Percentiles rank a stretch among this genome's conserved stretches.
These are phyloP conservation scores for Platyscapa corneri DNA, from an alignment of 1,140 invertebrate species.

Conservation along the genomic window DNA sequence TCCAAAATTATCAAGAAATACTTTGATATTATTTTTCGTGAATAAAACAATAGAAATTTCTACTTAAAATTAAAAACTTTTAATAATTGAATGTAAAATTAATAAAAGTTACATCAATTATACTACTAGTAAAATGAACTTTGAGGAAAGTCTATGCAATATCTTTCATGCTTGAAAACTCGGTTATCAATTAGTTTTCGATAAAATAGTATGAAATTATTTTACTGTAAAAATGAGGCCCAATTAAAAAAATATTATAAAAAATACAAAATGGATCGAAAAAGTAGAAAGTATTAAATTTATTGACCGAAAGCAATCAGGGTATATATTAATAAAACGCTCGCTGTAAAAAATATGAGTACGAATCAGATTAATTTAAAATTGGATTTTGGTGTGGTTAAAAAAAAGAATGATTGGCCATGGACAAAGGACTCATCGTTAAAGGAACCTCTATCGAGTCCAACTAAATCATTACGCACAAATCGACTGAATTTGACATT, in stretches of 20 bases:
- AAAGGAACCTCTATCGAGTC: not conserved
- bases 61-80: too few relatives aligned
- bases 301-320: not conserved
- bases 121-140: not conserved
- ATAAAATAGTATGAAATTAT: not conserved
- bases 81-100: too few relatives aligned
- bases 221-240: not conserved
- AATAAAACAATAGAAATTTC: too few relatives aligned
- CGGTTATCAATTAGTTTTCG: not conserved
- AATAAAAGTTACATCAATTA: too few relatives aligned
- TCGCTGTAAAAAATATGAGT: not conserved
- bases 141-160: not conserved
- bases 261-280: not conserved
- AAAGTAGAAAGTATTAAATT: not conserved
- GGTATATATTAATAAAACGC: not conserved
- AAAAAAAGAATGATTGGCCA: not conserved
- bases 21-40: too few relatives aligned
- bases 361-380: not conserved
- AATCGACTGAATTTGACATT: slow-evolving; percentile 59
- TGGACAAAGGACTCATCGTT: not conserved
- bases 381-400: not conserved
- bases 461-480: not conserved
- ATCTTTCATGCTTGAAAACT: not conserved
- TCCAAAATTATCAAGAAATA: too few relatives aligned
- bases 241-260: not conserved